Evolutionary conservation across 2,797 vertebrate genomes (phyloP).

Genomic region (Diplodus puntazzo): DNA sequence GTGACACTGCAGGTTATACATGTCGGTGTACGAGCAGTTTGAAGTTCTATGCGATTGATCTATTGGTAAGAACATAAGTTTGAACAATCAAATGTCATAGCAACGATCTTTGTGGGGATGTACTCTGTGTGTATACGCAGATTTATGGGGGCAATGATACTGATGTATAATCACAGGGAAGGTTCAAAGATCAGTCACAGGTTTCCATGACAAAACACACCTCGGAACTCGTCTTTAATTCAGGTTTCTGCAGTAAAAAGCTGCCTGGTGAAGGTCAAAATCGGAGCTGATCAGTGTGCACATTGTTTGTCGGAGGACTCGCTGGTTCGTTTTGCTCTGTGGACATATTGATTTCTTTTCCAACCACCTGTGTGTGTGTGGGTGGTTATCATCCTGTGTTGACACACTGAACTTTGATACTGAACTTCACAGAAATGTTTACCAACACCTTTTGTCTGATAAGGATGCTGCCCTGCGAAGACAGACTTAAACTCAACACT

Average conservation of each 20-base stretch:
- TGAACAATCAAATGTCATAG: background rate
- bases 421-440: slow-evolving; percentile 25
- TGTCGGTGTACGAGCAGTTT: background rate
- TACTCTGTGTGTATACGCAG: no score
- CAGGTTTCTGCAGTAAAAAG: background rate
- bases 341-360: background rate
- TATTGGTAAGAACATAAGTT: background rate
- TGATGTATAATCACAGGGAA: background rate
- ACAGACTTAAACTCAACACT: background rate
- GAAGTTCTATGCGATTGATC: background rate
- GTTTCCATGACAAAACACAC: background rate
- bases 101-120: no score
- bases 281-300: background rate
- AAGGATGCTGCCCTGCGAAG: background rate
- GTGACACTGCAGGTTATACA: background rate
- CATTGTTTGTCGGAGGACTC: background rate
- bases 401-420: slow-evolving; percentile 34
- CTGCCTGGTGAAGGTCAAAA: background rate
- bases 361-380: background rate
- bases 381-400: background rate
- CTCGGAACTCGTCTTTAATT: background rate
- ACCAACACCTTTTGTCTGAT: background rate
- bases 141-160: background rate
- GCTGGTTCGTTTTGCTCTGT: slow-evolving; percentile 1
- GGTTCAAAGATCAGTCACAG: background rate